Evolutionary conservation across 2,113 vertebrate species (phyloP).

Genomic region (Mastomys natalensis): DNA sequence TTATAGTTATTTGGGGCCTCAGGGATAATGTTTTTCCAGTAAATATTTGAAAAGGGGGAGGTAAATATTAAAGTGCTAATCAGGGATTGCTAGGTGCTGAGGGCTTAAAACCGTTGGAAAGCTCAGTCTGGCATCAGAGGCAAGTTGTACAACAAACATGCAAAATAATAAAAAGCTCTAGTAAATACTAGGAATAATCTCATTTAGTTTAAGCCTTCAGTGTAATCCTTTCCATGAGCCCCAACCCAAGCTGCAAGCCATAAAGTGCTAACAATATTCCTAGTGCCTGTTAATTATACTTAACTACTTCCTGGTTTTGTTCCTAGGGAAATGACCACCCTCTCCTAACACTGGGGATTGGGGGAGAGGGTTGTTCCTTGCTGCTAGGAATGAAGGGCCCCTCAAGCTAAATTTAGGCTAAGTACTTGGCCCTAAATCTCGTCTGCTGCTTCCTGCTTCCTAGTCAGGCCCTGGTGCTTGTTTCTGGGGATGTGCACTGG

Average conservation of each 20-base stretch:
- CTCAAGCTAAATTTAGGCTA: neutral
- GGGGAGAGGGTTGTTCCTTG: neutral
- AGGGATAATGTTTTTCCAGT: slow-evolving; percentile 11
- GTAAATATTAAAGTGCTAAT: slow-evolving; percentile 26
- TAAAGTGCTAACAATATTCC: neutral
- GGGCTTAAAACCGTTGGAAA: slow-evolving; percentile 23
- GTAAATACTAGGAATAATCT: slow-evolving; percentile 37
- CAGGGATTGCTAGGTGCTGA: neutral
- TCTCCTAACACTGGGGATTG: neutral
- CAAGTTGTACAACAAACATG: slow-evolving; percentile 34
- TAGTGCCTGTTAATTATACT: neutral
- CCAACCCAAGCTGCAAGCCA: neutral
- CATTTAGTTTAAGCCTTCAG: slow-evolving; percentile 16
- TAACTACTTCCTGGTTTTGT: neutral
- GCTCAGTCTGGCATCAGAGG: slow-evolving; percentile 4
- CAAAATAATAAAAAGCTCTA: neutral
- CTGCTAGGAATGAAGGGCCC: neutral
- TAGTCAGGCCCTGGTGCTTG: neutral
- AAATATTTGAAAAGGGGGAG: neutral
- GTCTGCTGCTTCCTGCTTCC: neutral
- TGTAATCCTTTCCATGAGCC: slow-evolving; percentile 7
- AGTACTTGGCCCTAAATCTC: slow-evolving; percentile 21
- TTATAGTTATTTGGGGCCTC: neutral
- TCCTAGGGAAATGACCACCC: neutral
- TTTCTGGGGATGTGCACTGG: neutral